Conservation (phyloP, 2,113 vertebrate species). For the Zeus faber region DNA sequence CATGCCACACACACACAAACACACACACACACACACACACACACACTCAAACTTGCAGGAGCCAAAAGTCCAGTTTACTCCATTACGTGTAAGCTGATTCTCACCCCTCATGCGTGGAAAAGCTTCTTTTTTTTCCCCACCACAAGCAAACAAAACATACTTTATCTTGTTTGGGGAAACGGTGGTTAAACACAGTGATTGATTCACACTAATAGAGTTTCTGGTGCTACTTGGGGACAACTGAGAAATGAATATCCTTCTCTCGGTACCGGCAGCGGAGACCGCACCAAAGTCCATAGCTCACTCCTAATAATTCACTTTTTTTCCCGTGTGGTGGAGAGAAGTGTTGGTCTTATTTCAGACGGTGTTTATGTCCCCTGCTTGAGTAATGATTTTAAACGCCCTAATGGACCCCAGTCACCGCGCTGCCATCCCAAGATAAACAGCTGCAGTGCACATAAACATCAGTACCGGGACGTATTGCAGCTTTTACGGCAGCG, state of each 20-base stretch:
- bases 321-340: too few relatives aligned
- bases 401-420: too few relatives aligned
- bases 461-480: too few relatives aligned
- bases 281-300: too few relatives aligned
- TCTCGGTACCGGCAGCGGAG: too few relatives aligned
- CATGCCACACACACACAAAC: neutral
- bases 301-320: too few relatives aligned
- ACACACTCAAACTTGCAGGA: constrained; percentile 1
- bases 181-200: neutral
- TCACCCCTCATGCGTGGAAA: constrained; percentile 9
- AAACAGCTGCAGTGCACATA: too few relatives aligned
- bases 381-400: too few relatives aligned
- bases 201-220: constrained; percentile 8
- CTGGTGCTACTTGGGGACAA: constrained; percentile 1
- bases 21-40: constrained; percentile 12
- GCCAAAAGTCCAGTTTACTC: neutral
- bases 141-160: constrained; percentile 10
- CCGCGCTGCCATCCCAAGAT: too few relatives aligned
- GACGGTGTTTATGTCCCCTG: too few relatives aligned
- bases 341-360: too few relatives aligned
- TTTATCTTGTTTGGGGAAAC: constrained; percentile 20
- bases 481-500: too few relatives aligned
- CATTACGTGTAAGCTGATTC: constrained; percentile 30
- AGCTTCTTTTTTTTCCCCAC: neutral
- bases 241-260: neutral